These are phyloP conservation scores for Alouatta palliata DNA, from an alignment of 2,113 vertebrate genomes.

Conservation along the genomic window DNA sequence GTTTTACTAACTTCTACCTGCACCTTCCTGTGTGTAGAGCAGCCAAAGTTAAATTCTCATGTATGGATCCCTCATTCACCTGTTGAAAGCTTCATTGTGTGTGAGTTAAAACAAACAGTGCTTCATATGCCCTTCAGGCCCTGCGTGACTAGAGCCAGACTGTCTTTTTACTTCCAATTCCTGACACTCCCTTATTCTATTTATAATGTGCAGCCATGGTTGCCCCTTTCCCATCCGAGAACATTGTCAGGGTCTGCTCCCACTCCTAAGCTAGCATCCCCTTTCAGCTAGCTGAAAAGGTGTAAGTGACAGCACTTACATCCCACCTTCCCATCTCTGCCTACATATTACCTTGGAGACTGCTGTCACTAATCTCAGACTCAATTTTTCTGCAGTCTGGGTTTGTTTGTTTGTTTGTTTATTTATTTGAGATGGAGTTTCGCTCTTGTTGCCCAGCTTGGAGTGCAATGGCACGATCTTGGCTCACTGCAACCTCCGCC, in stretches of 20 bases:
- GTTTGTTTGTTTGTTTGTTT: too few relatives aligned
- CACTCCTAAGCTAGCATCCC: background rate
- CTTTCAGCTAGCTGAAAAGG: too few relatives aligned
- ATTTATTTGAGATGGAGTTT: too few relatives aligned
- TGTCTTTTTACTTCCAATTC: background rate
- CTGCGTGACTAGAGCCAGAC: background rate
- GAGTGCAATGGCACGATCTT: too few relatives aligned
- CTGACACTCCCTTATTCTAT: background rate
- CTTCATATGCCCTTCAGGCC: background rate
- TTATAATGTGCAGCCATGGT: rapidly evolving
- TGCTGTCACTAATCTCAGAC: too few relatives aligned
- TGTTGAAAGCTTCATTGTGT: rapidly evolving
- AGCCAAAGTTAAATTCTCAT: background rate
- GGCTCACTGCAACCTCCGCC: too few relatives aligned
- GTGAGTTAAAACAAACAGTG: background rate
- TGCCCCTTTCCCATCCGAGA: background rate
- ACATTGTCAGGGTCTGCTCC: background rate
- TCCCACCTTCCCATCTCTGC: background rate
- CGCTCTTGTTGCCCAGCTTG: too few relatives aligned
- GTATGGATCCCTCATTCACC: background rate
- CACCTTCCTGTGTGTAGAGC: background rate
- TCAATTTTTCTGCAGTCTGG: background rate
- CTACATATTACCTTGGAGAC: too few relatives aligned
- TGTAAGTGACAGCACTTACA: too few relatives aligned
- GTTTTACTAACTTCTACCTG: background rate